phyloP scores from a whole-genome alignment of 2,113 vertebrate genomes.

The Penelope pileata region DNA sequence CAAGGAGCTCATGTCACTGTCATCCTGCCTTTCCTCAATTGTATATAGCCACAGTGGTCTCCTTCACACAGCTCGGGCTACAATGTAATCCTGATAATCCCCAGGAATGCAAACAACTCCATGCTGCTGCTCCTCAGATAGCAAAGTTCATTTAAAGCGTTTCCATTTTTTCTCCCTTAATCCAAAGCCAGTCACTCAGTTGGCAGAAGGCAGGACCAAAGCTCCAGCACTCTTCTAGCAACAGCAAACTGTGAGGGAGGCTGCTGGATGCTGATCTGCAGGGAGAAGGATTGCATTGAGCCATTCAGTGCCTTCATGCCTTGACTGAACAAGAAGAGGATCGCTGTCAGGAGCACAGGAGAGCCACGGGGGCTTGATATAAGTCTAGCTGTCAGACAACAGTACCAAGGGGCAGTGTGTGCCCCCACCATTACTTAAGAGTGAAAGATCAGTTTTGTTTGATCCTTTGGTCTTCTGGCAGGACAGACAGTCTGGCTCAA shows the following conservation, averaged over 20 bases:
- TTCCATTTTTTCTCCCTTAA: neutral
- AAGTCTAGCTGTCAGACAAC: neutral
- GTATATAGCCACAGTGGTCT: neutral
- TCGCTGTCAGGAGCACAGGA: neutral
- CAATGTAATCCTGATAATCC: neutral
- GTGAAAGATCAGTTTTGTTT: neutral
- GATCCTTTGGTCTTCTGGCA: neutral
- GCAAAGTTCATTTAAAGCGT: neutral
- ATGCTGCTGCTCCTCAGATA: neutral
- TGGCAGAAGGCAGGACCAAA: neutral
- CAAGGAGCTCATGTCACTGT: neutral
- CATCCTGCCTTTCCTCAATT: neutral
- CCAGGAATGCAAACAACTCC: neutral
- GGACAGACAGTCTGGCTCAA: neutral
- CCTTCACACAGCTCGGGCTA: neutral
- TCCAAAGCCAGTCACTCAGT: accelerated
- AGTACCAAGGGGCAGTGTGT: neutral
- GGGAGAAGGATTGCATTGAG: neutral
- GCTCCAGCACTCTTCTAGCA: neutral
- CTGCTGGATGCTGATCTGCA: neutral
- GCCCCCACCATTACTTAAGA: neutral
- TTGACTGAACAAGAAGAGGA: neutral
- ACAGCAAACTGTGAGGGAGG: too few relatives aligned
- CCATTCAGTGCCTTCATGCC: neutral
- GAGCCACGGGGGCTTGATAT: neutral